phyloP scores from a whole-genome alignment of 2,888 invertebrate genomes.

The Tenthredo scrophulariae region DNA sequence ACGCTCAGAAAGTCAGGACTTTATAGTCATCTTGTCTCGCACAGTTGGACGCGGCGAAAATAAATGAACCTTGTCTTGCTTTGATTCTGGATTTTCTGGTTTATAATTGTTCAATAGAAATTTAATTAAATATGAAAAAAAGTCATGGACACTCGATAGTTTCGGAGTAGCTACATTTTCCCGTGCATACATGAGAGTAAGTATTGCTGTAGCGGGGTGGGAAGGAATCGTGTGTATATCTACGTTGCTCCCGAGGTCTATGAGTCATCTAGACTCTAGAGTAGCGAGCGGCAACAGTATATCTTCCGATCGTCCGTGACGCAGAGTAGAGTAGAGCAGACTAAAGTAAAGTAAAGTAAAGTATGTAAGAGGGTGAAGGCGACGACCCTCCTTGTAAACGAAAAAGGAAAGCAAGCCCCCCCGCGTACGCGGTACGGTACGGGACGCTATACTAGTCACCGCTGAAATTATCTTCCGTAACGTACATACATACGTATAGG shows the following conservation, averaged over 20 bases:
- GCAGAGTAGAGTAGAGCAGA: constrained; percentile 3
- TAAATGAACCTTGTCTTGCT: neutral
- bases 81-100: neutral
- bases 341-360: neutral
- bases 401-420: constrained; percentile 23
- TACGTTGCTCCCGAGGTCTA: neutral
- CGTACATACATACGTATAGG: neutral
- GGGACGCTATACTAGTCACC: neutral
- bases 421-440: neutral
- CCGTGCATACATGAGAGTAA: neutral
- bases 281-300: constrained; percentile 58
- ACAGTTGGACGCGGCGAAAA: too few relatives aligned
- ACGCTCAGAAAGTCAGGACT: neutral
- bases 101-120: neutral
- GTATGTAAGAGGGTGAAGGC: neutral
- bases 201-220: neutral
- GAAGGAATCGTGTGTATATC: neutral
- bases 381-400: constrained; percentile 33
- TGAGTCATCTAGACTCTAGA: constrained; percentile 51
- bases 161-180: neutral
- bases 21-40: neutral
- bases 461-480: constrained; percentile 20
- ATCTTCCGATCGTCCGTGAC: constrained; percentile 55
- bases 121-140: neutral
- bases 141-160: constrained; percentile 22